Conservation (phyloP, 2,113 vertebrate genomes). For the Malurus elegans region DNA sequence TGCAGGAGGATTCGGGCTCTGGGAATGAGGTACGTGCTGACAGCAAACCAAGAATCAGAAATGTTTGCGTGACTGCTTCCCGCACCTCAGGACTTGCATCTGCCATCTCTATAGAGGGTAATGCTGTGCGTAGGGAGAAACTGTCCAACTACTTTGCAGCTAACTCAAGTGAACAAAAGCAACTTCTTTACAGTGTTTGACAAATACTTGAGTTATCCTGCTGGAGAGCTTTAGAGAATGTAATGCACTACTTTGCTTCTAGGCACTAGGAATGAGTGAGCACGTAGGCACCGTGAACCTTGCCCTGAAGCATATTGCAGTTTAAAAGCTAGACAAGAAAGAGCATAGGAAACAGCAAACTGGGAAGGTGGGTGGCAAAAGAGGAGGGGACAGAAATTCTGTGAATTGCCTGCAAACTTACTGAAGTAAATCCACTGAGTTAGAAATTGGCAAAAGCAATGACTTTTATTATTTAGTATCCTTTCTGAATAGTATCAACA, state of each 20-base stretch:
- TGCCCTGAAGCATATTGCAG: accelerated
- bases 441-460: background rate
- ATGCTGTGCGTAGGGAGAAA: background rate
- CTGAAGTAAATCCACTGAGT: background rate
- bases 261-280: background rate
- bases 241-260: background rate
- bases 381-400: background rate
- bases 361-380: background rate
- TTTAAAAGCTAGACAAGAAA: background rate
- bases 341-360: background rate
- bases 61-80: background rate
- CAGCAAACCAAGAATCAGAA: background rate
- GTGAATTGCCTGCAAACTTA: background rate
- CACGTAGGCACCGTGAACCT: background rate
- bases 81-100: background rate
- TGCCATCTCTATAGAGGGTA: background rate
- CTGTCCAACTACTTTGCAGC: background rate
- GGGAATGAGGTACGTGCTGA: slow-evolving; percentile 25
- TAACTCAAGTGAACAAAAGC: background rate
- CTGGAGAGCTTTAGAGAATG: background rate
- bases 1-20: background rate
- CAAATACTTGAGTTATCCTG: background rate
- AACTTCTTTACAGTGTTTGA: background rate
- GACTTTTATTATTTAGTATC: background rate
- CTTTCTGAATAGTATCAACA: background rate